Percentiles rank a stretch among this genome's conserved stretches.
Evolutionary conservation across 2,888 invertebrate species (phyloP).

Genomic region (Pantelozetes paolii): DNA sequence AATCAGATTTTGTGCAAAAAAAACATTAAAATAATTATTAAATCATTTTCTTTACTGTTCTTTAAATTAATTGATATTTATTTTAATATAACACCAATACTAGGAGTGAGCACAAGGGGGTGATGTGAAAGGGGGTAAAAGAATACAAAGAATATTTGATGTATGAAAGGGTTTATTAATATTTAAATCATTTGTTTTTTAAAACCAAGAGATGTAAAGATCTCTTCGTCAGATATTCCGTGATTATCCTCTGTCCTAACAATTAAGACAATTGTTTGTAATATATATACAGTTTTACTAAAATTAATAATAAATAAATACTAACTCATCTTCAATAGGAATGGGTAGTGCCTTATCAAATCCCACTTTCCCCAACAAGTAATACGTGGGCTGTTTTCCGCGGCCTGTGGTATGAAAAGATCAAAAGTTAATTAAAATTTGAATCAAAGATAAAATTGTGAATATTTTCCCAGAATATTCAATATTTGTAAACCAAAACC

Average conservation of each 20-base stretch:
- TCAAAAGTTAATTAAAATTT: not conserved
- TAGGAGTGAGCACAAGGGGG: no score
- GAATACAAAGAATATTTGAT: no score
- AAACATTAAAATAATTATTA: no score
- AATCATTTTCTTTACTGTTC: no score
- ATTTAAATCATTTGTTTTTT: constrained; percentile 19
- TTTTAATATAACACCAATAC: no score
- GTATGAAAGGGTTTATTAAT: no score
- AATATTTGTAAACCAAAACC: not conserved
- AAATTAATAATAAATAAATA: not conserved
- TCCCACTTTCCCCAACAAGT: constrained; percentile 18
- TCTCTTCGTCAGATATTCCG: constrained; percentile 29
- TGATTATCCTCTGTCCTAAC: constrained; percentile 1
- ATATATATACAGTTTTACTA: not conserved
- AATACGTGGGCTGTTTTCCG: constrained; percentile 33
- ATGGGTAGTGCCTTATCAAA: constrained; percentile 1
- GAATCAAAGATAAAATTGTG: no score
- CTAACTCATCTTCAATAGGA: not conserved
- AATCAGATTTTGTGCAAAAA: no score
- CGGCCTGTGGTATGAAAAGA: not conserved
- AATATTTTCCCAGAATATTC: no score
- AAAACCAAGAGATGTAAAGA: constrained; percentile 23
- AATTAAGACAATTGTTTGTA: not conserved
- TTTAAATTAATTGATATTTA: no score
- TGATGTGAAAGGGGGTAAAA: no score